phyloP scores from a whole-genome alignment of 2,797 vertebrate genomes.

The Diceros bicornis region DNA sequence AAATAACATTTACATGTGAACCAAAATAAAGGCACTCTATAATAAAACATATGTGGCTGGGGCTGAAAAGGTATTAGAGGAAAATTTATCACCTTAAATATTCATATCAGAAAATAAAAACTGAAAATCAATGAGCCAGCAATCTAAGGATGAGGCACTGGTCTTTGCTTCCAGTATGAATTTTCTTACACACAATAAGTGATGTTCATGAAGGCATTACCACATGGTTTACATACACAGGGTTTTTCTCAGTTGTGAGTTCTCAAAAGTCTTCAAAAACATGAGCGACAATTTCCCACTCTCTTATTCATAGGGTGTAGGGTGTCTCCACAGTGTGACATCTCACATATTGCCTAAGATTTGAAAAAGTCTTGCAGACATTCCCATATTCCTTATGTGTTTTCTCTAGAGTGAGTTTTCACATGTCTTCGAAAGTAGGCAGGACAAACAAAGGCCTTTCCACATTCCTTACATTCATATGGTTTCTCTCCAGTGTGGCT shows the following conservation, averaged over 20 bases:
- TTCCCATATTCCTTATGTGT: background rate
- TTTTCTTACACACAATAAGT: background rate
- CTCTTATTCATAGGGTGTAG: background rate
- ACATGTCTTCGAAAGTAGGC: constrained; percentile 75
- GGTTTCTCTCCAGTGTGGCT: constrained; percentile 76
- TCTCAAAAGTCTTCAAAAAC: background rate
- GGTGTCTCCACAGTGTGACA: background rate
- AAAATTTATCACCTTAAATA: constrained; percentile 19
- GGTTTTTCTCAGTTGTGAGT: background rate
- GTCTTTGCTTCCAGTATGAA: background rate
- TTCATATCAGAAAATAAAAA: background rate
- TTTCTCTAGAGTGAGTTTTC: constrained; percentile 73
- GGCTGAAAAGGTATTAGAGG: background rate
- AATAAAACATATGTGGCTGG: background rate
- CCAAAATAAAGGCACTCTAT: constrained; percentile 19
- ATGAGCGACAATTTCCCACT: background rate
- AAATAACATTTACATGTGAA: constrained; percentile 5
- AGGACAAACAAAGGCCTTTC: constrained; percentile 66
- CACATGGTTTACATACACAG: background rate
- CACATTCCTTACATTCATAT: constrained; percentile 68
- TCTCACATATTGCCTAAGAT: background rate
- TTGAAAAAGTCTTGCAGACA: background rate
- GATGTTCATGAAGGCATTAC: background rate
- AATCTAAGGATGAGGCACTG: background rate
- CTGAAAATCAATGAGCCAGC: background rate